These are phyloP conservation scores for Sebastes iracundus DNA, from an alignment of 2,797 vertebrate species.

Conservation along the genomic window DNA sequence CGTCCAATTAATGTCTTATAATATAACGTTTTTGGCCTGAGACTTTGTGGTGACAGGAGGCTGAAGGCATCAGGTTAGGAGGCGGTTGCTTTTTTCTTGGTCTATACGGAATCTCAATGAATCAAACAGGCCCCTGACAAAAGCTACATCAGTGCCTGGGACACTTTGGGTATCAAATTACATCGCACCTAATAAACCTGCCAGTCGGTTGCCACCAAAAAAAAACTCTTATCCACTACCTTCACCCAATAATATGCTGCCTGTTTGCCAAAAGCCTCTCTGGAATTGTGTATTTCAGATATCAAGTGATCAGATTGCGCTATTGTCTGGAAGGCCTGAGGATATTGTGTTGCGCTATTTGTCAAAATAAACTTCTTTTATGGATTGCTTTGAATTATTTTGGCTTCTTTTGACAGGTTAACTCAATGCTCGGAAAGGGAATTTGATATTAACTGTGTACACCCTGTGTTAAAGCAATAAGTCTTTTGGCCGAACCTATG, in stretches of 20 bases:
- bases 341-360: slow-evolving; percentile 43
- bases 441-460: slow-evolving; percentile 45
- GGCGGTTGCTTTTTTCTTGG: neutral
- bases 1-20: slow-evolving; percentile 16
- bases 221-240: slow-evolving; percentile 36
- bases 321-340: slow-evolving; percentile 43
- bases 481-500: slow-evolving; percentile 48
- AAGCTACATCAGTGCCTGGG: slow-evolving; percentile 41
- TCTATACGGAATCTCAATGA: slow-evolving; percentile 43
- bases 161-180: slow-evolving; percentile 53
- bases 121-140: slow-evolving; percentile 47
- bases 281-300: slow-evolving; percentile 48
- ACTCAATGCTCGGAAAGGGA: slow-evolving; percentile 23
- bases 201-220: slow-evolving; percentile 56
- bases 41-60: slow-evolving; percentile 24
- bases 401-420: slow-evolving; percentile 41
- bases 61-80: slow-evolving; percentile 5
- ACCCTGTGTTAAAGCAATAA: slow-evolving; percentile 38
- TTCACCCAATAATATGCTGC: slow-evolving; percentile 43
- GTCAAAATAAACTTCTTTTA: slow-evolving; percentile 65
- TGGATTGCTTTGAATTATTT: slow-evolving; percentile 52
- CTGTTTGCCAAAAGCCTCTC: slow-evolving; percentile 48
- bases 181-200: slow-evolving; percentile 68
- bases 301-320: slow-evolving; percentile 53
- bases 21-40: slow-evolving; percentile 22